Conservation (phyloP, 2,113 vertebrate genomes). For the Pachypanchax playfairii region DNA sequence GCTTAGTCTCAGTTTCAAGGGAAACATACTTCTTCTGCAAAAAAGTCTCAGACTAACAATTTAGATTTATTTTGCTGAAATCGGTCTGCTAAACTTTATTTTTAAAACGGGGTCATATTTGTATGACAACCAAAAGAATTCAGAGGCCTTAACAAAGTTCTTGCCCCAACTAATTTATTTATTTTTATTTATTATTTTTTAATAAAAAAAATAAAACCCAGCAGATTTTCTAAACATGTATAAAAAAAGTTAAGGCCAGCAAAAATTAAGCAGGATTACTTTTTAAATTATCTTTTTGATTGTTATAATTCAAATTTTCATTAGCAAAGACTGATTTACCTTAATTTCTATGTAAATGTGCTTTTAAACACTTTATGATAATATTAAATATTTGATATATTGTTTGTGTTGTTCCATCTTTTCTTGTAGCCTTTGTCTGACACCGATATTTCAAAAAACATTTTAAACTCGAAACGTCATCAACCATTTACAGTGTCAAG, state of each 20-base stretch:
- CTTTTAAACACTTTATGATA: not conserved
- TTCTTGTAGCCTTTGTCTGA: conserved; percentile 2
- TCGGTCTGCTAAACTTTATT: not conserved
- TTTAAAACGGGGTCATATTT: not conserved
- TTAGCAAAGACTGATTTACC: no score
- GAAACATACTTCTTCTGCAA: not conserved
- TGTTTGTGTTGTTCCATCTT: conserved; percentile 2
- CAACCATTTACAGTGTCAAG: not conserved
- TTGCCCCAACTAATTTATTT: no score
- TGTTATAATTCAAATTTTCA: no score
- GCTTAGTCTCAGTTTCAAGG: no score
- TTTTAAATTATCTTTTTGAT: no score
- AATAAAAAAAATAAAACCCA: no score
- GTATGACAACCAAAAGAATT: not conserved
- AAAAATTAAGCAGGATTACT: no score
- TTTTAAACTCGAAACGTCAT: not conserved
- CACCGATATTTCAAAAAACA: conserved; percentile 3
- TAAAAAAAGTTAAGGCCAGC: no score
- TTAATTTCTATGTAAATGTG: not conserved
- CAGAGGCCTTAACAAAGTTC: conserved; percentile 22
- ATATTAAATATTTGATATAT: not conserved
- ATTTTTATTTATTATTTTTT: no score
- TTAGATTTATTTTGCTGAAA: not conserved
- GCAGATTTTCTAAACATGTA: no score
- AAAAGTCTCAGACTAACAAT: no score